A percentile compares a stretch with the other conserved stretches of the same genome.
Conservation (phyloP, 2,888 invertebrate species). For the Serripes groenlandicus region DNA sequence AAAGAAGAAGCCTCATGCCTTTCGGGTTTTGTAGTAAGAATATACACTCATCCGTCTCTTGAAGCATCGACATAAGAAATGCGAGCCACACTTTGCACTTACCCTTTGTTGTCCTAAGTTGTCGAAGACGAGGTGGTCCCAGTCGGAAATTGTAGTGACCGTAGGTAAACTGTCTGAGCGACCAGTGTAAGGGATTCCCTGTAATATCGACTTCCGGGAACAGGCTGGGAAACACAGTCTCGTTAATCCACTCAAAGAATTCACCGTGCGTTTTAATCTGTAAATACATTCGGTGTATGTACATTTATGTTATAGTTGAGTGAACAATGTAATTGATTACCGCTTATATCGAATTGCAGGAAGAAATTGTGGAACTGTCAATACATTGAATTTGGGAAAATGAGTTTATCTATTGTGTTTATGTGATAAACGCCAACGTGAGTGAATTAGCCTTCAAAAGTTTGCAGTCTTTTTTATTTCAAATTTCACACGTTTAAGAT, state of each 20-base stretch:
- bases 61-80: too few species aligned
- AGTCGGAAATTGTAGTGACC: constrained; percentile 57
- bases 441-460: too few species aligned
- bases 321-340: not conserved
- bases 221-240: constrained; percentile 66
- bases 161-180: constrained; percentile 59
- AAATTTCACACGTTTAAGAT: too few species aligned
- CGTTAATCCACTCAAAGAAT: constrained; percentile 69
- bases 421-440: too few species aligned
- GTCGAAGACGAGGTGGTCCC: constrained; percentile 69
- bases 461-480: too few species aligned
- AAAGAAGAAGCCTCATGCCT: too few species aligned
- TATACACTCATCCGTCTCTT: too few species aligned
- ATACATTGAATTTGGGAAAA: too few species aligned
- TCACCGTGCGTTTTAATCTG: constrained; percentile 68
- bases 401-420: too few species aligned
- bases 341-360: not conserved
- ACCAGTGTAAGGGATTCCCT: constrained; percentile 69
- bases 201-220: constrained; percentile 69
- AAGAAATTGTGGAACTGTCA: not conserved
- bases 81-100: too few species aligned
- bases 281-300: not conserved
- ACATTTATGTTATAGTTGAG: not conserved
- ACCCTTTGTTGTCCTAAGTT: constrained; percentile 58
- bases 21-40: too few species aligned